A percentile compares a stretch with the other conserved stretches of the same genome.
These are phyloP conservation scores for Cloeon dipterum DNA, from an alignment of 2,888 invertebrate species.

Conservation along the genomic window DNA sequence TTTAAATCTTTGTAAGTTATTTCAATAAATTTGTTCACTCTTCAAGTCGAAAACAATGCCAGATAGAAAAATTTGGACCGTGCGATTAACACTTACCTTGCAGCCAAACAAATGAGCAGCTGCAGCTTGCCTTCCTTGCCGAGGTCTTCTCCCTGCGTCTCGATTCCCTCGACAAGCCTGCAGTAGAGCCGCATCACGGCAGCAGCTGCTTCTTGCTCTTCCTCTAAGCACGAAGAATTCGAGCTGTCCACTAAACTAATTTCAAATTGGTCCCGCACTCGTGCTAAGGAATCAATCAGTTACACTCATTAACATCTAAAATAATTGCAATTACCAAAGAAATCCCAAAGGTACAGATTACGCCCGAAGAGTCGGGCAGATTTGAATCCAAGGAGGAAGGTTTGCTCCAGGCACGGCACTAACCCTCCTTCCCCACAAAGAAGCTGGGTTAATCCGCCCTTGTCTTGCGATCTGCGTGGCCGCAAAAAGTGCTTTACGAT, in stretches of 20 bases:
- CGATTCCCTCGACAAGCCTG: conserved; percentile 73
- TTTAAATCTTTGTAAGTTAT: too few relatives aligned
- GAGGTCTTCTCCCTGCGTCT: conserved; percentile 55
- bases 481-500: conserved; percentile 93
- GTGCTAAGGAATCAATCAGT: conserved; percentile 15
- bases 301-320: not conserved
- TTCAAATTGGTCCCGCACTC: conserved; percentile 61
- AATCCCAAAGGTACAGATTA: conserved; percentile 96
- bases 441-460: conserved; percentile 61
- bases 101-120: conserved; percentile 79
- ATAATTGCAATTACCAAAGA: conserved; percentile 45
- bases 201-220: conserved; percentile 3
- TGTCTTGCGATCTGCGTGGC: conserved; percentile 42
- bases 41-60: too few relatives aligned
- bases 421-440: conserved; percentile 90
- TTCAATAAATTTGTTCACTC: too few relatives aligned
- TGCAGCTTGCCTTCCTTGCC: conserved; percentile 98
- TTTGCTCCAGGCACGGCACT: conserved; percentile 80
- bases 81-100: conserved; percentile 59
- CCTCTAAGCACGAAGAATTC: conserved; percentile 8
- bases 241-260: conserved; percentile 32
- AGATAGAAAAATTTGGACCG: too few relatives aligned
- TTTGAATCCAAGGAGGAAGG: conserved; percentile 88
- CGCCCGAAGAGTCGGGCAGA: conserved; percentile 79
- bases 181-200: conserved; percentile 45